A percentile compares a stretch with the other conserved stretches of the same genome.
phyloP scores from a whole-genome alignment of 2,113 vertebrate species.

The Dicentrarchus labrax region DNA sequence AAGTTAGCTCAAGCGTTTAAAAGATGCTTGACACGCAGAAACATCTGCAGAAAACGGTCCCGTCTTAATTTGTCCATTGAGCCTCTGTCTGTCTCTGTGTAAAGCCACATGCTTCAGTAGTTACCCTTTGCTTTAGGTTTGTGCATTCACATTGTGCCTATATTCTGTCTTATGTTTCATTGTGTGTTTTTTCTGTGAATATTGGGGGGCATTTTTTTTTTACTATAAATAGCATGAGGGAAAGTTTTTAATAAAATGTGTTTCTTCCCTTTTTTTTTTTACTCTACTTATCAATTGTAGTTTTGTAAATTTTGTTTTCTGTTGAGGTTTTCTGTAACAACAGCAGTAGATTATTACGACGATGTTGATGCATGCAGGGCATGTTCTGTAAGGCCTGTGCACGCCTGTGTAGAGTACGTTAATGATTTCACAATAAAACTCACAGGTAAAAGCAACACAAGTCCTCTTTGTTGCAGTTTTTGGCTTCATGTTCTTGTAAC shows the following conservation, averaged over 20 bases:
- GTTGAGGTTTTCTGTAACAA: constrained; percentile 39
- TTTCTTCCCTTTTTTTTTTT: constrained; percentile 25
- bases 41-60: constrained; percentile 47
- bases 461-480: background rate
- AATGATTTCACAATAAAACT: constrained; percentile 75
- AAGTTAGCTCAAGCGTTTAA: constrained; percentile 43
- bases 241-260: constrained; percentile 8
- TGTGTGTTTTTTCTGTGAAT: constrained; percentile 50
- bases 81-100: background rate
- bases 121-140: constrained; percentile 2
- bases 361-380: constrained; percentile 77
- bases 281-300: constrained; percentile 44
- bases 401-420: constrained; percentile 62
- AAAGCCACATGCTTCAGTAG: constrained; percentile 16
- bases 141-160: constrained; percentile 2
- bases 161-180: background rate
- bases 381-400: constrained; percentile 77
- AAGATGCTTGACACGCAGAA: constrained; percentile 22
- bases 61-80: background rate
- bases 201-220: constrained; percentile 13
- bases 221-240: constrained; percentile 42
- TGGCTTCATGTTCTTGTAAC: background rate
- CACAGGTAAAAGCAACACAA: constrained; percentile 49
- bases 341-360: constrained; percentile 46
- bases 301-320: constrained; percentile 66